Evolutionary conservation across 2,888 invertebrate genomes (phyloP), one percentile per base, ranked within the genome.

Genomic region (Parelbella ahira): DNA sequence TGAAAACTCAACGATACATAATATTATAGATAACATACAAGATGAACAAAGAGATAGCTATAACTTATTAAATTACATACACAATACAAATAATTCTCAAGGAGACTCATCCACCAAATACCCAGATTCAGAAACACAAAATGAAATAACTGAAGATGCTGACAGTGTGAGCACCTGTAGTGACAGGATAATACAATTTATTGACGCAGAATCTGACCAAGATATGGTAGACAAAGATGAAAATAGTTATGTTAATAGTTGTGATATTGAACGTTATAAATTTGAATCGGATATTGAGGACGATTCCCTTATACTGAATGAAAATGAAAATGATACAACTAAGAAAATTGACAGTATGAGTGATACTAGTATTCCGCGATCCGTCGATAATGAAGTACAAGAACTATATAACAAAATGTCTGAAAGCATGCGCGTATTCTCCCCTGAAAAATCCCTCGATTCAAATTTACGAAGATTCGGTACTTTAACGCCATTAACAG

Each of bases 401-500:
- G 76, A 79, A 37, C 56, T 86, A 0, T 82, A 81, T 41, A 61
- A 51, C n/a, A 82, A 74, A 50, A 45, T 61, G 9, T 60, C 70
- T 4, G 65, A 68, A 45, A 70, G 49, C 42, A 55, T 68, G 5
- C 63, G 72, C 7, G 34, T 64, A n/a, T 49, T 54, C 29, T 38
- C 47, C 2, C 37, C 50, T 1, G 58, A 61, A 3, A 54, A 52
- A 27, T 42, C 54, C 9, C 48, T 44, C 8, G 65, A 68, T 2
- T 50, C 57, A 4, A 59, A 59, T 0, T 52, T 54, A n/a, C 58
- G 49, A 29, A 65, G 57, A 10, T 52, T 68, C 41, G 61, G 58
- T 23, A 52, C 63, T 4, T 54, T 86, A 10, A 75, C 84, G 2
- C 80, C 87, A n/a, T 51, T 86, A 2, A 72, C 78, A 7, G 86